phyloP scores from a whole-genome alignment of 2,797 vertebrate genomes.

The Aplochiton taeniatus region DNA sequence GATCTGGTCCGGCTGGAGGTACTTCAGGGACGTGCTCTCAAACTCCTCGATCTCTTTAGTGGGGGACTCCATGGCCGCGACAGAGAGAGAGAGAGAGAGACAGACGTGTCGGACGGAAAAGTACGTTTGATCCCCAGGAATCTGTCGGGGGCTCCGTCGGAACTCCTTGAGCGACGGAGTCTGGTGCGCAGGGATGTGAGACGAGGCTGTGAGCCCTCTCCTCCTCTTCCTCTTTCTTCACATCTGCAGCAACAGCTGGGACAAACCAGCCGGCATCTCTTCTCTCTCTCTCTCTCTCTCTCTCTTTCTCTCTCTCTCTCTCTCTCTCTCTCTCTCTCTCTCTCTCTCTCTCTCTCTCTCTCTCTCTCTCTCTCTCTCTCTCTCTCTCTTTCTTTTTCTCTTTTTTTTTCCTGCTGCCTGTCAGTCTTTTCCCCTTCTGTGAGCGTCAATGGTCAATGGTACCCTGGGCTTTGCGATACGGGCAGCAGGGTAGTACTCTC shows the following conservation, averaged over 20 bases:
- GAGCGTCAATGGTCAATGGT: constrained; percentile 46
- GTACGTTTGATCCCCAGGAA: constrained; percentile 65
- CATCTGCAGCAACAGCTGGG: constrained; percentile 45
- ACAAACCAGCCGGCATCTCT: constrained; percentile 46
- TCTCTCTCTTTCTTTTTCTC: not conserved
- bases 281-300: constrained; percentile 15
- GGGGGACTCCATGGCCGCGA: constrained; percentile 90
- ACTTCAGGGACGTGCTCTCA: constrained; percentile 96
- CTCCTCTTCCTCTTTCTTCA: constrained; percentile 56
- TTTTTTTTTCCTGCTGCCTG: not conserved
- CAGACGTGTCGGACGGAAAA: constrained; percentile 35
- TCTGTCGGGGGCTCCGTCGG: constrained; percentile 34
- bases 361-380: constrained; percentile 15
- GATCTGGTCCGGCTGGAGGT: constrained; percentile 95
- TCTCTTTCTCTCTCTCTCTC: constrained; percentile 13
- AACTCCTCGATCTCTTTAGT: constrained; percentile 99
- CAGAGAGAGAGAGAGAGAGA: constrained; percentile 16
- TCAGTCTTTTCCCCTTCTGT: constrained; percentile 15
- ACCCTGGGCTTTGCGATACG: constrained; percentile 43
- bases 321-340: constrained; percentile 10
- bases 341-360: not conserved
- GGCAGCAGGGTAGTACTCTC: constrained; percentile 40
- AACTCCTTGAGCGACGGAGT: constrained; percentile 17
- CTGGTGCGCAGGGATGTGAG: constrained; percentile 16
- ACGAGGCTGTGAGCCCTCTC: constrained; percentile 34